These are phyloP conservation scores for Thalassarche chlororhynchos DNA, from an alignment of 2,113 vertebrate species.

Conservation along the genomic window DNA sequence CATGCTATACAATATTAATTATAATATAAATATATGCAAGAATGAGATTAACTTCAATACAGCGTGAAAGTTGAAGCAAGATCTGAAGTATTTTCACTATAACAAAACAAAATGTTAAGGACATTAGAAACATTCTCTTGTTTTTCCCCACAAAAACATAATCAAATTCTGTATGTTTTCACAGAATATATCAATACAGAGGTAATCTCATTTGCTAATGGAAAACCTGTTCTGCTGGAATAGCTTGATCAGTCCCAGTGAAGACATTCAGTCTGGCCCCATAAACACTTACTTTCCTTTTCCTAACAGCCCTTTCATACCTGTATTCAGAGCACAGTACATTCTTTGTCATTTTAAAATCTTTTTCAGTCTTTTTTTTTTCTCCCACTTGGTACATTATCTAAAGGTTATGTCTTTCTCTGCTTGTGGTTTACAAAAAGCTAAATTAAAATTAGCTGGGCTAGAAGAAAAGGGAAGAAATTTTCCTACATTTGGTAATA, in stretches of 20 bases:
- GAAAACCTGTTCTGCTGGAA: constrained; percentile 3
- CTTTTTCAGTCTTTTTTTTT: neutral
- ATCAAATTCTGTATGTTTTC: neutral
- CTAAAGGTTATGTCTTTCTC: neutral
- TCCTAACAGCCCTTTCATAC: neutral
- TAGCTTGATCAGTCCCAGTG: neutral
- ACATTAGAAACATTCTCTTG: neutral
- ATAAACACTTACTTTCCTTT: neutral
- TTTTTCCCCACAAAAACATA: neutral
- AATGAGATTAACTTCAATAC: neutral
- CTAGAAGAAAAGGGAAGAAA: neutral
- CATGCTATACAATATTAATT: neutral
- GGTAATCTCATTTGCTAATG: constrained; percentile 22
- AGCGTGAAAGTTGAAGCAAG: neutral
- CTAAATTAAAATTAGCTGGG: neutral
- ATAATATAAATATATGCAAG: neutral
- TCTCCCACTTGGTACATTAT: neutral
- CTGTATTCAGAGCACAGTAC: neutral
- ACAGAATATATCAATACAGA: neutral
- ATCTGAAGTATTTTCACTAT: neutral
- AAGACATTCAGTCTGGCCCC: neutral
- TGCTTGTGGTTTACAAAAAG: neutral
- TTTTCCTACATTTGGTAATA: neutral
- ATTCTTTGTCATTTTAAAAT: neutral
- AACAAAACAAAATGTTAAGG: neutral